Conservation (phyloP, 2,888 invertebrate genomes). For the Ormyrus pomaceus region DNA sequence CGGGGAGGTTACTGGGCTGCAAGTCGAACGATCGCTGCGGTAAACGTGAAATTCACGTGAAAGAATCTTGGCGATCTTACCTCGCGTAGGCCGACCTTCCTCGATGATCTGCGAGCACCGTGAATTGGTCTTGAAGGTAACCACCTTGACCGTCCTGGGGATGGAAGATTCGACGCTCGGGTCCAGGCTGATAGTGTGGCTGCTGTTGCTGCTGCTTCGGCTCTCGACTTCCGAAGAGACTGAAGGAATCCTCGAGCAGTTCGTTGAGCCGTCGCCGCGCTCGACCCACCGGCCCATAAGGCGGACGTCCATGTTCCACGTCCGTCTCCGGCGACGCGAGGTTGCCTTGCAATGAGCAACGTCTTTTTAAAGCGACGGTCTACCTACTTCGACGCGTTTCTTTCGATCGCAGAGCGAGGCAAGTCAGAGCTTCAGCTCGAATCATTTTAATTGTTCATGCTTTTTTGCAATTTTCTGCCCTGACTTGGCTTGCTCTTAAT, state of each 20-base stretch:
- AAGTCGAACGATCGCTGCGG: not conserved
- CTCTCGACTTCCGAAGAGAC: conserved; percentile 83
- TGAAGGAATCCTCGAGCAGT: conserved; percentile 87
- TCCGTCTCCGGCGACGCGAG: conserved; percentile 63
- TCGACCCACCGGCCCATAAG: conserved; percentile 77
- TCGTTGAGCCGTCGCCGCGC: conserved; percentile 87
- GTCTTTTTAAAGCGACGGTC: conserved; percentile 55
- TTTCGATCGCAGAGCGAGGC: not conserved
- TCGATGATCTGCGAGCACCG: conserved; percentile 61
- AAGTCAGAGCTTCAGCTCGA: not conserved
- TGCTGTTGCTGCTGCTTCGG: conserved; percentile 72
- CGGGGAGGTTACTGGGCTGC: conserved; percentile 66
- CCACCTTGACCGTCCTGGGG: conserved; percentile 44
- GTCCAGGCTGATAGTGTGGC: not conserved
- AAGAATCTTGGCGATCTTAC: conserved; percentile 54
- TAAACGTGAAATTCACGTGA: not conserved
- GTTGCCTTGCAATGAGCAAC: conserved; percentile 46
- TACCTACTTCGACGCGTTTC: not conserved
- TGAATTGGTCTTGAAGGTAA: conserved; percentile 18
- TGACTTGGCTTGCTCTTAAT: conserved; percentile 21
- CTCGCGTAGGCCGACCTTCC: conserved; percentile 65
- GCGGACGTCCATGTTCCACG: conserved; percentile 61
- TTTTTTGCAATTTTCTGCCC: not conserved
- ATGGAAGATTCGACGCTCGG: not conserved
- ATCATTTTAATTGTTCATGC: not conserved